These are phyloP conservation scores for Pristionchus entomophagus DNA, from an alignment of 2,888 invertebrate genomes.

Conservation along the genomic window DNA sequence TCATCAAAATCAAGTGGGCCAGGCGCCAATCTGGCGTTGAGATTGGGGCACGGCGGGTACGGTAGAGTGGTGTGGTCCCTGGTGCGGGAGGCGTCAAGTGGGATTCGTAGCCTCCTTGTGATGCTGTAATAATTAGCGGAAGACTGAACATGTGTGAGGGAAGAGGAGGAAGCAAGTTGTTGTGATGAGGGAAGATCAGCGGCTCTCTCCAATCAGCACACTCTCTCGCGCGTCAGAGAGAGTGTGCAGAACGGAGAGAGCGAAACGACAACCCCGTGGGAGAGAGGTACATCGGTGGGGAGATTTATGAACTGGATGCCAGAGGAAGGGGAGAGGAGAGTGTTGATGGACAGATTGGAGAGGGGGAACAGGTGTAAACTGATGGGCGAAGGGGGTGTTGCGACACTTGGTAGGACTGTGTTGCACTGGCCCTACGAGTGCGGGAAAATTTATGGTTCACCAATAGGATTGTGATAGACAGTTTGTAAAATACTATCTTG, in stretches of 20 bases:
- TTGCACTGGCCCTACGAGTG: background rate
- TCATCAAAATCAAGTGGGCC: conserved; percentile 27
- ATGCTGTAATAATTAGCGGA: conserved; percentile 19
- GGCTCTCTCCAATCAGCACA: no score
- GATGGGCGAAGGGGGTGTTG: background rate
- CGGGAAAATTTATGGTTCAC: no score
- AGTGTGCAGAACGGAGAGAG: no score
- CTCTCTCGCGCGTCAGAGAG: no score
- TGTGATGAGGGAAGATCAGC: conserved; percentile 30
- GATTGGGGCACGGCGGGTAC: background rate
- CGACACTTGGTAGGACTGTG: background rate
- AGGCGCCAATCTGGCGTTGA: background rate
- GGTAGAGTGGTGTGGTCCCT: background rate
- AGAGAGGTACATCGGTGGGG: background rate
- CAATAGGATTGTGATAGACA: no score
- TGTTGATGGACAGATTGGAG: background rate
- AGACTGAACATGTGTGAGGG: conserved; percentile 21
- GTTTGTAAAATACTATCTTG: no score
- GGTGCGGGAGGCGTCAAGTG: conserved; percentile 22
- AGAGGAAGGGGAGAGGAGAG: no score
- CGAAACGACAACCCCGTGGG: no score
- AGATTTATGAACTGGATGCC: background rate
- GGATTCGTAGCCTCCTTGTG: conserved; percentile 21
- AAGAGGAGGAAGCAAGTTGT: conserved; percentile 4
- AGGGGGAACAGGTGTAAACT: conserved; percentile 12